Evolutionary conservation across 2,888 invertebrate species (phyloP), one percentile per base, ranked within the genome.

Genomic region (Acanthacorydalis orientalis): DNA sequence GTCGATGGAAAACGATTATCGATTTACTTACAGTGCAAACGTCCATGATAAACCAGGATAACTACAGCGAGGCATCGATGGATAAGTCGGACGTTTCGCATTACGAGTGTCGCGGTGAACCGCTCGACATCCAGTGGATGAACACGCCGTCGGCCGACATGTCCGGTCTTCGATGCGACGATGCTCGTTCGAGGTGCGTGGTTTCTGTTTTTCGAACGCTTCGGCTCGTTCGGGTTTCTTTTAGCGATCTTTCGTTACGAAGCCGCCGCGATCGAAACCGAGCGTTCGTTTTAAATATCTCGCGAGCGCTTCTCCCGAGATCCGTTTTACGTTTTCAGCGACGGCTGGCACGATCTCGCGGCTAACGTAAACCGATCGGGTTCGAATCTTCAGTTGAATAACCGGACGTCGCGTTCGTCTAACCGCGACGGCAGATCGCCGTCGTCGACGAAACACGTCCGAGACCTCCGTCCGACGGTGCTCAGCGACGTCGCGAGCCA

Each of bases 41-140:
- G 31, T 66, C 67, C 11, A 63, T 64, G 53, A 56, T 67, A 47
- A 67, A 68, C 51, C 68, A 67, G 51, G 67, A 68, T 54, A 60
- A 65, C 15, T 64, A 64, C 46, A 60, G 57, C 42, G 65, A 65
- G 49, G 38, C 51, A 7, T 51, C 53, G 37, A 48, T 53, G 16
- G 61, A 59, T 44, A 66, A 67, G 55, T 63, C 64, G 1, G 65
- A 66, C 49, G 48, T 49, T 9, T 47, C 51, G 11, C 43, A 43
- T 10, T 47, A 31, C 31, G 40, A 10, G 8, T 8, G 10, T 14
- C 39, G 35, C 12, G 46, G 35, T 2, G 46, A 46, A 11, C 16
- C 10, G 31, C 39, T 38, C 6, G 9, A 31, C 8, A 33, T 14
- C 10, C 34, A 35, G 15, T 34, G 46, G 12, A 34, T 38, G 10